Percentiles rank a stretch among this genome's conserved stretches.
Conservation (phyloP, 2,113 vertebrate genomes). For the Aphyosemion australe region DNA sequence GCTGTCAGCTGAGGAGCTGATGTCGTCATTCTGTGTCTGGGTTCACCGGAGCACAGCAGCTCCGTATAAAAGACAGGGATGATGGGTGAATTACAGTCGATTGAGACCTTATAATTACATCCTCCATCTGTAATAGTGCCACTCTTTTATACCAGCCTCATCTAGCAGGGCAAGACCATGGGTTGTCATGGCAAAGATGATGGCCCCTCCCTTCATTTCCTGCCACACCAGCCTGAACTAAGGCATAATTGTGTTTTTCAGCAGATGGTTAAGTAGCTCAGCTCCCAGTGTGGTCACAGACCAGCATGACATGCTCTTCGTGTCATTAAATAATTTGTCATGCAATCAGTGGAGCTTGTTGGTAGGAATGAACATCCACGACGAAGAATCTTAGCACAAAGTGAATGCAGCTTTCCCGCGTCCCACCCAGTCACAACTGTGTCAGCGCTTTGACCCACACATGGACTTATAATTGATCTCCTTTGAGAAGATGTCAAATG, state of each 20-base stretch:
- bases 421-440: slow-evolving; percentile 19
- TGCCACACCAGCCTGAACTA: slow-evolving; percentile 32
- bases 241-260: slow-evolving; percentile 41
- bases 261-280: slow-evolving; percentile 46
- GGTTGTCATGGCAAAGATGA: slow-evolving; percentile 7
- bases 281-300: slow-evolving; percentile 8
- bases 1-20: slow-evolving; percentile 30
- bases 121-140: slow-evolving; percentile 51
- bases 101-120: slow-evolving; percentile 76
- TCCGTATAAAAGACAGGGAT: slow-evolving; percentile 63
- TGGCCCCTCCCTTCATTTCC: slow-evolving; percentile 30
- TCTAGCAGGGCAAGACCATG: slow-evolving; percentile 34
- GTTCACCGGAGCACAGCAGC: slow-evolving; percentile 51
- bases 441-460: background rate
- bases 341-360: slow-evolving; percentile 12
- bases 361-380: slow-evolving; percentile 24
- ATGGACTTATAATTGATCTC: slow-evolving; percentile 10
- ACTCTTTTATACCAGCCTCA: slow-evolving; percentile 35
- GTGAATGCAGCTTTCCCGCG: background rate
- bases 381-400: slow-evolving; percentile 15
- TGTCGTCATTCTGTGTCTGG: slow-evolving; percentile 43
- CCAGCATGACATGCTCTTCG: slow-evolving; percentile 18
- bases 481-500: slow-evolving; percentile 59
- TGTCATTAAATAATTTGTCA: slow-evolving; percentile 33
- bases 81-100: slow-evolving; percentile 71